Conservation (phyloP, 1,140 invertebrate genomes). For the Macrosteles quadrilineatus region DNA sequence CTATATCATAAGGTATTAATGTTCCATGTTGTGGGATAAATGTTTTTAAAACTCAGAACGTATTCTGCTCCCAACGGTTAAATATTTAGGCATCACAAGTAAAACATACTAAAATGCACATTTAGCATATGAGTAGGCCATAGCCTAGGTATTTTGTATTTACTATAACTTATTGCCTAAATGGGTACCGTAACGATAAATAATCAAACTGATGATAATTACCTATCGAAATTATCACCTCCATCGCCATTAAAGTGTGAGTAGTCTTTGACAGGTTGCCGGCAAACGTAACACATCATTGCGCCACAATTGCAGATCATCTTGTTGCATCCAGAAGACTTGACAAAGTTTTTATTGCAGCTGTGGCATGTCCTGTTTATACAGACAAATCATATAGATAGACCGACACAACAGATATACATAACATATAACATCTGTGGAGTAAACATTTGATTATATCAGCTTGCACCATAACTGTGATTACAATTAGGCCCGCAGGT, state of each 20-base stretch:
- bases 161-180: no score
- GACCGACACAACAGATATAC: background rate
- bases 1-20: no score
- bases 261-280: conserved; percentile 59
- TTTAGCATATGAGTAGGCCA: no score
- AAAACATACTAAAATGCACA: no score
- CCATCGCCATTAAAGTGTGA: conserved; percentile 55
- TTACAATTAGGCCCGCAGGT: background rate
- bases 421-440: background rate
- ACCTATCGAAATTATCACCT: background rate
- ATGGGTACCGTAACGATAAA: no score
- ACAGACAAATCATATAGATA: conserved; percentile 58
- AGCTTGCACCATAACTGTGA: conserved; percentile 5
- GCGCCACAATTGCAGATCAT: conserved; percentile 69
- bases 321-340: conserved; percentile 69
- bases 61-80: no score
- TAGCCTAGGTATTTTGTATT: no score
- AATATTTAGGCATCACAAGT: no score
- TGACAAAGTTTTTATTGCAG: conserved; percentile 61
- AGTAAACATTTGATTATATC: background rate
- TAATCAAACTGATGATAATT: no score
- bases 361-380: conserved; percentile 58
- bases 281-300: conserved; percentile 68
- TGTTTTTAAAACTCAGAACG: no score
- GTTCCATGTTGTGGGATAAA: no score